These are phyloP conservation scores for Lampris incognitus DNA, from an alignment of 2,113 vertebrate genomes.

Conservation along the genomic window DNA sequence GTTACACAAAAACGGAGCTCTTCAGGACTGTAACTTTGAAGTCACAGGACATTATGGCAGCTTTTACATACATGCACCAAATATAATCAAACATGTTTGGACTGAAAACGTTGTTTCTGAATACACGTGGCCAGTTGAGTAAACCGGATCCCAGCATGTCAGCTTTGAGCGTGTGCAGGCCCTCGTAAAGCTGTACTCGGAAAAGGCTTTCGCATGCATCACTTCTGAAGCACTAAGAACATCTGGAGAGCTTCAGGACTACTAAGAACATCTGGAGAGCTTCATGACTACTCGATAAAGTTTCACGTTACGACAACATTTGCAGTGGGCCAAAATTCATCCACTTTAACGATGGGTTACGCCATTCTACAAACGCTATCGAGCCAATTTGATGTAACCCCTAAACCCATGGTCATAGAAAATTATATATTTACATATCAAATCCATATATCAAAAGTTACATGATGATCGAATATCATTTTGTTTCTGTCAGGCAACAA, in stretches of 20 bases:
- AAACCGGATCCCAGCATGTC: slow-evolving; percentile 22
- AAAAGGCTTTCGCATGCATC: slow-evolving; percentile 16
- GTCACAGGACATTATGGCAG: slow-evolving; percentile 10
- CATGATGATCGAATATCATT: slow-evolving; percentile 56
- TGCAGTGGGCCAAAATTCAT: no score
- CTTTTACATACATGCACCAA: not conserved
- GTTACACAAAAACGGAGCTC: no score
- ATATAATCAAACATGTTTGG: not conserved
- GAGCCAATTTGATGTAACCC: no score
- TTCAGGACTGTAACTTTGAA: no score
- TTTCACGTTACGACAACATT: no score
- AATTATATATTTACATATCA: slow-evolving; percentile 7
- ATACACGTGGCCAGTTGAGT: not conserved
- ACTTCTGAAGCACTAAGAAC: slow-evolving; percentile 3
- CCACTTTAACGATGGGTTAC: no score
- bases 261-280: no score
- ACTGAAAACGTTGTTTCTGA: not conserved
- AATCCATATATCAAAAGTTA: slow-evolving; percentile 27
- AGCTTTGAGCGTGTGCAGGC: slow-evolving; percentile 27
- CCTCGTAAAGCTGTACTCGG: slow-evolving; percentile 45
- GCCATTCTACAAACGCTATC: no score
- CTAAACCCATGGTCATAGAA: no score
- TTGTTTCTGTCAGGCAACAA: slow-evolving; percentile 39
- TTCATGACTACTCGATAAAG: no score
- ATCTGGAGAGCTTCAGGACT: not conserved